Evolutionary conservation across 1,140 invertebrate genomes (phyloP), one percentile per base, ranked within the genome.

Genomic region (Trypoxylus dichotomus): DNA sequence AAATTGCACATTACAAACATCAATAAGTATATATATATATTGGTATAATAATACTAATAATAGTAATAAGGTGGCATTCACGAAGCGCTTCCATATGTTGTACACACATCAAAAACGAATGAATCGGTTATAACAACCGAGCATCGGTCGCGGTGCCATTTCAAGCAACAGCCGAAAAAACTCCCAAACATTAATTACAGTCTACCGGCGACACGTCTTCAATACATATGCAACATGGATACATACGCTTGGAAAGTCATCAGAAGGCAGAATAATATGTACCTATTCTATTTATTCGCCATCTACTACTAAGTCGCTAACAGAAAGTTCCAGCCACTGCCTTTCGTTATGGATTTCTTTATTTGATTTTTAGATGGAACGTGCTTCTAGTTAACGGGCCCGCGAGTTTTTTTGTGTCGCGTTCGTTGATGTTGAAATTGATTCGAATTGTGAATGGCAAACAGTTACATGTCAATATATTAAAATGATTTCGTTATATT

Each of bases 361-460:
- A 63, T 8, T 27, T 15, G 60, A 29, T 29, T 27, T 24, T 10
- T 27, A 29, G 24, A 27, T 68, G 60, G 21, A 68, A 24, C 60
- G 60, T 25, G 60, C 27, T 11, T 63, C 19, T 19, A 29, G 27
- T 29, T 68, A 68, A 68, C 24, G 60, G 60, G 24, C 7, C 27
- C 24, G 32, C 7, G 24, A 68, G 10, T 68, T 68, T 25, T 68
- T 68, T 68, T 25, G 3, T 68, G 60, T 29, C 60, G 27, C 60
- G 3, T 15, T 68, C 27, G 6, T 27, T 68, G 27, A 68, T 29
- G 60, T 68, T 24, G 60, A 68, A 68, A 68, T 68, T 68, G 60
- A 27, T 19, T 68, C 60, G 60, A 29, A 68, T 68, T 68, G 60
- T 68, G 60, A 68, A 68, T 68, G 21, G 21, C 60, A 29, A 68